Evolutionary conservation across 2,888 invertebrate species (phyloP).

Genomic region (Phrixothrix hirtus): DNA sequence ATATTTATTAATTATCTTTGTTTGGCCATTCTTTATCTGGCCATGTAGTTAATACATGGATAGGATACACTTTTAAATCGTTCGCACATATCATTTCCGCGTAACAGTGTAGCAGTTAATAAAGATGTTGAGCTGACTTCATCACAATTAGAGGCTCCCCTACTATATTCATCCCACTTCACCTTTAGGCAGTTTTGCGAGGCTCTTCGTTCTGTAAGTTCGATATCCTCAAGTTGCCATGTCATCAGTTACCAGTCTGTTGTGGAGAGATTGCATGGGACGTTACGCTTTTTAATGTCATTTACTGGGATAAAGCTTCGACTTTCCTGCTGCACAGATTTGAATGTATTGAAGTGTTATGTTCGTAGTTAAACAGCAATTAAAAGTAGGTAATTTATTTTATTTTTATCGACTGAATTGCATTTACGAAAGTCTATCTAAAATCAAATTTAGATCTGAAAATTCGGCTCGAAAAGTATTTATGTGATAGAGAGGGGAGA

Average conservation of each 20-base stretch:
- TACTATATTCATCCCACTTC: slow-evolving; percentile 28
- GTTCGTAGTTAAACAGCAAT: no score
- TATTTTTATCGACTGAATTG: slow-evolving; percentile 12
- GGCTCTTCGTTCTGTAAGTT: slow-evolving; percentile 40
- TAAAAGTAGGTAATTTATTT: no score
- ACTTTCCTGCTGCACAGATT: neutral
- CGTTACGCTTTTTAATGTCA: slow-evolving; percentile 22
- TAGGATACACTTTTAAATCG: slow-evolving; percentile 9
- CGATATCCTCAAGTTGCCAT: slow-evolving; percentile 51
- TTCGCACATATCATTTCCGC: slow-evolving; percentile 17
- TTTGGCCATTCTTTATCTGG: no score
- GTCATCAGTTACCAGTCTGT: slow-evolving; percentile 48
- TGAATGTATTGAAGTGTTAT: no score
- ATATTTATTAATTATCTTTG: no score
- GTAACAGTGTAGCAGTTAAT: slow-evolving; percentile 40
- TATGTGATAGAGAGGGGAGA: slow-evolving; percentile 24
- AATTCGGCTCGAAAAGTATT: slow-evolving; percentile 21
- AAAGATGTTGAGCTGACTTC: slow-evolving; percentile 46
- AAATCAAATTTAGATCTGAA: slow-evolving; percentile 20
- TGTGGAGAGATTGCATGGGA: slow-evolving; percentile 46
- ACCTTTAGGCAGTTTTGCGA: slow-evolving; percentile 27
- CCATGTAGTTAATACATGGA: no score
- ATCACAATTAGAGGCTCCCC: slow-evolving; percentile 42
- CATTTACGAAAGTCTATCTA: slow-evolving; percentile 9
- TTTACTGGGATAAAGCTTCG: slow-evolving; percentile 13